Evolutionary conservation across 2,113 vertebrate species (phyloP).

Genomic region (Daubentonia madagascariensis): DNA sequence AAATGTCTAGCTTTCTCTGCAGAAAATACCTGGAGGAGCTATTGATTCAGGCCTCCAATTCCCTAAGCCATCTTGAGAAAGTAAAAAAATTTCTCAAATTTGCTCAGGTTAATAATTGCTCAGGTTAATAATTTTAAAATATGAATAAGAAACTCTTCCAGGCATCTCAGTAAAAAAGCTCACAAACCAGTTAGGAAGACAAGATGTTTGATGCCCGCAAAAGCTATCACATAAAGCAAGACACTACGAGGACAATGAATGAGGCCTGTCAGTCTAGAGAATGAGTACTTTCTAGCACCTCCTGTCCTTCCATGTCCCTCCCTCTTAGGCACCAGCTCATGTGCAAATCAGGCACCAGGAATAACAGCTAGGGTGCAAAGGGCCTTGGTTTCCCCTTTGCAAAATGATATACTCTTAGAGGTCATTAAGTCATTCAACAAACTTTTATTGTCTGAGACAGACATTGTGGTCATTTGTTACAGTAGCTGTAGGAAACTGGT

Average conservation of each 20-base stretch:
- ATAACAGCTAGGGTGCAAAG: neutral
- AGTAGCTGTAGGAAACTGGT: too few species aligned
- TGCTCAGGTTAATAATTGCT: neutral
- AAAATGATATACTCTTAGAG: neutral
- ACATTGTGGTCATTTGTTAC: neutral
- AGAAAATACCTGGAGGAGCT: neutral
- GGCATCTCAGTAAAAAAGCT: neutral
- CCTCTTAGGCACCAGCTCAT: neutral
- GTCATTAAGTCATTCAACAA: neutral
- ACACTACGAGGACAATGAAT: too few species aligned
- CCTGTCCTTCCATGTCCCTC: neutral
- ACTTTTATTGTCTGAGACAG: neutral
- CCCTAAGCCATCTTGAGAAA: neutral
- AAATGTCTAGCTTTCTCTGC: neutral
- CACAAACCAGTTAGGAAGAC: neutral
- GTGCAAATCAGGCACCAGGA: neutral
- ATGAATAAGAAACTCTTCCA: neutral
- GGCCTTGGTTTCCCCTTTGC: neutral
- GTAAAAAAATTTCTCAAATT: neutral
- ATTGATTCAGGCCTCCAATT: neutral
- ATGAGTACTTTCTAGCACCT: too few species aligned
- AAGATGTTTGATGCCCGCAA: neutral
- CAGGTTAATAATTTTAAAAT: neutral
- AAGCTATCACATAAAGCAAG: neutral
- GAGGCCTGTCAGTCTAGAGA: neutral